Evolutionary conservation across 2,113 vertebrate species (phyloP).

Genomic region (Amphilophus citrinellus): DNA sequence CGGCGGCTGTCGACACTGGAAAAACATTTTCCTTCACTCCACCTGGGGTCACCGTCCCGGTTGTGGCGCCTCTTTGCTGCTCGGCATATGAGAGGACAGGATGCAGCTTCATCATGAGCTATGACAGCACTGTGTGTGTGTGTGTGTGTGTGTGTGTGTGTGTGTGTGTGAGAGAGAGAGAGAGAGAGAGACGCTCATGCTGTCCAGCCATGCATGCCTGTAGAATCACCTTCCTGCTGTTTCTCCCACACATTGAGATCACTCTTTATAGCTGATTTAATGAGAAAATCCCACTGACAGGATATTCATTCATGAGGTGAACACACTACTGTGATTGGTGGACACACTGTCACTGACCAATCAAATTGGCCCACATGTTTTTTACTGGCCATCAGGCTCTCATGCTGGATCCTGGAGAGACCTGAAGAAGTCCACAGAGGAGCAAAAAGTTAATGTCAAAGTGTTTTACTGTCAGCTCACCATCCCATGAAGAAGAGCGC

Average conservation of each 20-base stretch:
- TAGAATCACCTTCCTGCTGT: neutral
- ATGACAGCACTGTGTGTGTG: too few species aligned
- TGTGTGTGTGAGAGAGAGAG: too few species aligned
- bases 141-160: too few species aligned
- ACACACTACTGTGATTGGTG: too few species aligned
- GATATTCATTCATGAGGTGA: neutral
- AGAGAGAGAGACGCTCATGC: too few species aligned
- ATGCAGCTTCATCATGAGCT: neutral
- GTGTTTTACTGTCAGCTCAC: fast-evolving
- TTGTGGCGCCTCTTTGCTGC: neutral
- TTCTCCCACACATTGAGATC: neutral
- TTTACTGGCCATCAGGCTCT: too few species aligned
- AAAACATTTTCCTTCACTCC: too few species aligned
- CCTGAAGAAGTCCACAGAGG: neutral
- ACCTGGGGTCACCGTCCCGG: neutral
- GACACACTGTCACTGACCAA: too few species aligned
- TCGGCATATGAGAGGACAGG: neutral
- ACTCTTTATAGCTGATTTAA: too few species aligned
- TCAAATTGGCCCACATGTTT: too few species aligned
- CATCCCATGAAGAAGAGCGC: too few species aligned
- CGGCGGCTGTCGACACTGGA: neutral
- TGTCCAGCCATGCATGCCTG: too few species aligned
- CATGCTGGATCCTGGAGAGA: neutral
- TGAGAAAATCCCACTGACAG: neutral
- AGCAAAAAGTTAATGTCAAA: fast-evolving